These are phyloP conservation scores for Herminia tarsipennalis DNA, from an alignment of 2,888 invertebrate genomes.

Conservation along the genomic window DNA sequence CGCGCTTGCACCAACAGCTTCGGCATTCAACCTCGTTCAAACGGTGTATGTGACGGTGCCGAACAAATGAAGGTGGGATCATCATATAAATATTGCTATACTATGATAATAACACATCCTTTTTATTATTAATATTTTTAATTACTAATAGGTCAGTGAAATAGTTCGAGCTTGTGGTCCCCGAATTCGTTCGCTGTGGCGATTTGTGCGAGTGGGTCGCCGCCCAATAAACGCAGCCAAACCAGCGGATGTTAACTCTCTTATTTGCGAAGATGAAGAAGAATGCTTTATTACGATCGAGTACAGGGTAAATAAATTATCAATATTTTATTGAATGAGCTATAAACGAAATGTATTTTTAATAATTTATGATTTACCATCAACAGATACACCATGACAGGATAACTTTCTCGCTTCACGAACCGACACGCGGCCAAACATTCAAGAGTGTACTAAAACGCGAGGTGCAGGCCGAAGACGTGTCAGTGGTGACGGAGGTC, in stretches of 20 bases:
- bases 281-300: constrained; percentile 77
- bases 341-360: neutral
- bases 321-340: neutral
- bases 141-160: constrained; percentile 61
- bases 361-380: too few species aligned
- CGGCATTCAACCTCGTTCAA: constrained; percentile 66
- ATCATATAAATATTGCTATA: neutral
- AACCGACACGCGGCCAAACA: constrained; percentile 75
- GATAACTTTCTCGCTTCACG: constrained; percentile 77
- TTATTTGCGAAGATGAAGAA: constrained; percentile 78
- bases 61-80: constrained; percentile 75
- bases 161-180: constrained; percentile 72
- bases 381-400: constrained; percentile 76
- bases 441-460: constrained; percentile 77
- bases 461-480: constrained; percentile 57
- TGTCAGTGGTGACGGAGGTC: constrained; percentile 39
- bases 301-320: constrained; percentile 63
- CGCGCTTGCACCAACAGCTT: constrained; percentile 76
- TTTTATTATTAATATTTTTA: neutral
- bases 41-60: constrained; percentile 70
- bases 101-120: neutral
- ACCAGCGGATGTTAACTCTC: constrained; percentile 78
- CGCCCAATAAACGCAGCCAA: constrained; percentile 67
- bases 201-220: constrained; percentile 69
- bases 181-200: constrained; percentile 76